Percentiles rank a stretch among this genome's conserved stretches.
phyloP scores from a whole-genome alignment of 2,113 vertebrate species.

The Poecilia latipinna region DNA sequence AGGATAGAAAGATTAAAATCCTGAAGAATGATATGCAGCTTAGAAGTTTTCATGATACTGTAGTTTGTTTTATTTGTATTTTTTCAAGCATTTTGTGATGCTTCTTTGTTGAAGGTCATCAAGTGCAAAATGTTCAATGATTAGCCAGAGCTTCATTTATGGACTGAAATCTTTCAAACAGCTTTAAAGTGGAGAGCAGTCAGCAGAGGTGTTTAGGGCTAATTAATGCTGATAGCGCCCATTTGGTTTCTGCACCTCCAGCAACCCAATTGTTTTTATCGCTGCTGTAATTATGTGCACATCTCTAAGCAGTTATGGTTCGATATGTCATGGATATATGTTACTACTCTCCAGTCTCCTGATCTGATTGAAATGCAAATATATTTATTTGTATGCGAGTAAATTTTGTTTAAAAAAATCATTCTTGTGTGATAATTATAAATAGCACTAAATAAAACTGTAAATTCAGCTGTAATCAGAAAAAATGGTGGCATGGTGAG shows the following conservation, averaged over 20 bases:
- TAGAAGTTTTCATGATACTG: too few relatives aligned
- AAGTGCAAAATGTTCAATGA: background rate
- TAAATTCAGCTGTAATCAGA: background rate
- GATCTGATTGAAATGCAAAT: too few relatives aligned
- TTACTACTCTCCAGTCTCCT: too few relatives aligned
- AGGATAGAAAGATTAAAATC: background rate
- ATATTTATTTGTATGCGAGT: background rate
- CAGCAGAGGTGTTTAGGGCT: background rate
- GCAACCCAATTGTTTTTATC: background rate
- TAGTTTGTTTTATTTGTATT: background rate
- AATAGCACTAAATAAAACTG: background rate
- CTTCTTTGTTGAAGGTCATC: background rate
- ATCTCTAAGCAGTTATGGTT: too few relatives aligned
- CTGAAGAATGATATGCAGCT: too few relatives aligned
- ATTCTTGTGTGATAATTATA: background rate
- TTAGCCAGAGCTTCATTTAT: constrained; percentile 1
- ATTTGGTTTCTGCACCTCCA: background rate
- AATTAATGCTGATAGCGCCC: background rate
- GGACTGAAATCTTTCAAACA: background rate
- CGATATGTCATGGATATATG: too few relatives aligned
- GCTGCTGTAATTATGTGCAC: too few relatives aligned
- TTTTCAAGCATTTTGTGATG: background rate
- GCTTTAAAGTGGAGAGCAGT: too few relatives aligned
- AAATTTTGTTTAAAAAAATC: background rate
- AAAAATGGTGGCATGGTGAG: background rate